These are phyloP conservation scores for Glaucidium brasilianum DNA, from an alignment of 2,113 vertebrate genomes.

Conservation along the genomic window DNA sequence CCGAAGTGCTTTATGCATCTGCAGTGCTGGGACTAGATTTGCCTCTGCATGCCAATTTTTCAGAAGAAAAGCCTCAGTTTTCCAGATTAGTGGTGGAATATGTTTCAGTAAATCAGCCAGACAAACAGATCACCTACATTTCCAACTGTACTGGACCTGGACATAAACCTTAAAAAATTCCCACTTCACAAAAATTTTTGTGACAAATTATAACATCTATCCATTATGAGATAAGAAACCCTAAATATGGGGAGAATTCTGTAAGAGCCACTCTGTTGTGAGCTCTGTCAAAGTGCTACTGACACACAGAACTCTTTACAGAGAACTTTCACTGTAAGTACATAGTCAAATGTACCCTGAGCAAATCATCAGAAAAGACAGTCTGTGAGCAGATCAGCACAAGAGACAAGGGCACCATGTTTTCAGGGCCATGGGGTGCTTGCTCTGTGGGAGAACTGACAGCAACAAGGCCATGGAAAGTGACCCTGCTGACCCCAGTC, in stretches of 20 bases:
- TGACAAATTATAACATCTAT: neutral
- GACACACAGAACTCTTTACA: neutral
- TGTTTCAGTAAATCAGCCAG: neutral
- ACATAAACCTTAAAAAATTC: neutral
- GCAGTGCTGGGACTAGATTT: neutral
- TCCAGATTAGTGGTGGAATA: slow-evolving; percentile 6
- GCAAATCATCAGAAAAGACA: neutral
- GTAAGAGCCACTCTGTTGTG: neutral
- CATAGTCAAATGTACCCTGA: neutral
- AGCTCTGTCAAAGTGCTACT: neutral
- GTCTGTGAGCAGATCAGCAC: neutral
- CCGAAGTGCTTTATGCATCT: neutral
- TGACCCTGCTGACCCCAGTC: neutral
- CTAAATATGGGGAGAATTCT: neutral
- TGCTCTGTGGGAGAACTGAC: neutral
- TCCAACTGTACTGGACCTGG: neutral
- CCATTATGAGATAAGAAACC: neutral
- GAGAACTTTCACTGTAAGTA: neutral
- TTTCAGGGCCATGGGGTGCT: neutral
- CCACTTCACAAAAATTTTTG: neutral
- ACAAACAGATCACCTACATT: neutral
- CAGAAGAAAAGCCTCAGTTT: slow-evolving; percentile 3
- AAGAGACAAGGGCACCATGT: neutral
- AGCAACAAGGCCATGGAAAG: neutral
- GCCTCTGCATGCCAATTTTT: slow-evolving; percentile 14